These are phyloP conservation scores for Psephotus haematonotus DNA, from an alignment of 2,113 vertebrate genomes.

Conservation along the genomic window DNA sequence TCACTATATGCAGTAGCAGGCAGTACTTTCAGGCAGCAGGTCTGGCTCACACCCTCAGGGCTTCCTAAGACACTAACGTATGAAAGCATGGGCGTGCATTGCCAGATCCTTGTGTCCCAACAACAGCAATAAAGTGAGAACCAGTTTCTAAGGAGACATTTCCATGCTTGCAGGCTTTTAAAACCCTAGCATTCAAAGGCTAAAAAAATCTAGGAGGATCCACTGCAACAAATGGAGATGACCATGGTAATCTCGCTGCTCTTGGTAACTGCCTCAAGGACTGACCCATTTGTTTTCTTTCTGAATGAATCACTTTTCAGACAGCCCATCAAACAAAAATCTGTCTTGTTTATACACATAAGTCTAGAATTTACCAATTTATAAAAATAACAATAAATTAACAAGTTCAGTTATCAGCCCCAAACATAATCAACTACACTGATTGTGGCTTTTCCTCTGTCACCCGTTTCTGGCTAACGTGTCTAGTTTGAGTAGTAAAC, in stretches of 20 bases:
- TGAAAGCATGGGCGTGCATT: rapidly evolving
- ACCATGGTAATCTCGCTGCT: neutral
- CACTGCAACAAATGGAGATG: neutral
- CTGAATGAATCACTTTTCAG: neutral
- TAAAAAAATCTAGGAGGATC: neutral
- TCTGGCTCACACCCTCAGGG: neutral
- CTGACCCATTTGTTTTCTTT: neutral
- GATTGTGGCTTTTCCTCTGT: neutral
- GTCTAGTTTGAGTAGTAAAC: neutral
- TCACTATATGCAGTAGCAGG: neutral
- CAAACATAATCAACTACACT: neutral
- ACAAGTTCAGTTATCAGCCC: neutral
- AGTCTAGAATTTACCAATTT: neutral
- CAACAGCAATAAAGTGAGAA: neutral
- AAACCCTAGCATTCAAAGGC: neutral
- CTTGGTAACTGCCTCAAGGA: neutral
- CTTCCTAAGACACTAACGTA: neutral
- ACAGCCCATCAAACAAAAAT: neutral
- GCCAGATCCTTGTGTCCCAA: neutral
- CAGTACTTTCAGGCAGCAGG: neutral
- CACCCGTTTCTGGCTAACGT: neutral
- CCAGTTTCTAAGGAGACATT: neutral
- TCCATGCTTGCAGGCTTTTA: neutral
- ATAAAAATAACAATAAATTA: neutral
- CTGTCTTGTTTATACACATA: neutral